Percentiles rank a stretch among this genome's conserved stretches.
Evolutionary conservation across 2,113 vertebrate genomes (phyloP).

Genomic region (Amblyornis subalaris): DNA sequence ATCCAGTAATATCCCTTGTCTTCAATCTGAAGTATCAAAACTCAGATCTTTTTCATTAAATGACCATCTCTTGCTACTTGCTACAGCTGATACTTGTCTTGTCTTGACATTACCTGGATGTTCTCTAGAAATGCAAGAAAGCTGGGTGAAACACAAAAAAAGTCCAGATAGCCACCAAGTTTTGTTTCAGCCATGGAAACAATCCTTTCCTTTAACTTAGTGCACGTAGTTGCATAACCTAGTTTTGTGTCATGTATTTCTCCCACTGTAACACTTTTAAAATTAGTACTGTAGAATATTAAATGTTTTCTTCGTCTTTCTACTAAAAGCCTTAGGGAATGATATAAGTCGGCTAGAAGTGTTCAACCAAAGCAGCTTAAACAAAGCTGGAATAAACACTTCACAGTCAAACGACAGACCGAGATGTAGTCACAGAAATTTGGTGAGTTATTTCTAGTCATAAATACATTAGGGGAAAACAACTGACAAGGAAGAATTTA

Average conservation of each 20-base stretch:
- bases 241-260: not conserved
- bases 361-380: constrained; percentile 3
- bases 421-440: not conserved
- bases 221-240: not conserved
- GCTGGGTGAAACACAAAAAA: not conserved
- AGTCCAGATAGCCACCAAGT: not conserved
- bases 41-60: not conserved
- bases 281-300: not conserved
- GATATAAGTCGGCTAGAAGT: not conserved
- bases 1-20: not conserved
- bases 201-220: not conserved
- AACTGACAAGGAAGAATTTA: not conserved
- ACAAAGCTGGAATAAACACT: constrained; percentile 4
- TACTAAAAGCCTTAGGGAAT: not conserved
- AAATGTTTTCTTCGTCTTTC: constrained; percentile 2
- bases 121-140: not conserved
- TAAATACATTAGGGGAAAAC: not conserved
- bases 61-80: not conserved
- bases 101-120: not conserved
- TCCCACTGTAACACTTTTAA: not conserved
- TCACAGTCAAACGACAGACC: not conserved
- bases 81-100: not conserved
- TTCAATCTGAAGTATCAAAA: not conserved
- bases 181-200: not conserved
- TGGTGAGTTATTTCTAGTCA: not conserved